Evolutionary conservation across 2,888 invertebrate species (phyloP).

Genomic region (Heliconius aoede): DNA sequence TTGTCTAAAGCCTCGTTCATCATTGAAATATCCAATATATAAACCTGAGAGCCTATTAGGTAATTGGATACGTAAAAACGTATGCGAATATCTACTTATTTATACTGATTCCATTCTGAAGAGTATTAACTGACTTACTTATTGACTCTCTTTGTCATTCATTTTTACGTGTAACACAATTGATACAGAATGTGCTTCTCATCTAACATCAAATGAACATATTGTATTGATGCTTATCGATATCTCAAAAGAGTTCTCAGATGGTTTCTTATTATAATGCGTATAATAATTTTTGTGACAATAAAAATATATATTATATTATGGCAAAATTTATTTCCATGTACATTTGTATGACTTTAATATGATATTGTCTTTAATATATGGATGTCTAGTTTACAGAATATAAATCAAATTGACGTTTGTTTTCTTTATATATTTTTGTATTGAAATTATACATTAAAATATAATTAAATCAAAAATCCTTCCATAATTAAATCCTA

Average conservation of each 20-base stretch:
- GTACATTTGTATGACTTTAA: constrained; percentile 9
- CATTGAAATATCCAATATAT: not conserved
- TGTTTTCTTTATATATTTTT: not conserved
- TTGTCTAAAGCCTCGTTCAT: not conserved
- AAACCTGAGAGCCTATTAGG: not conserved
- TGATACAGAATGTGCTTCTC: constrained; percentile 21
- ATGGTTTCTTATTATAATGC: not conserved
- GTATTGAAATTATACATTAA: not conserved
- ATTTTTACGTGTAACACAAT: constrained; percentile 21
- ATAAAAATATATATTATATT: not conserved
- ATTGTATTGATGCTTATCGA: constrained; percentile 30
- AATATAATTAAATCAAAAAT: not conserved
- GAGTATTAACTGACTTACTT: constrained; percentile 17
- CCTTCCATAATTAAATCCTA: not conserved
- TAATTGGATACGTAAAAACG: constrained; percentile 3
- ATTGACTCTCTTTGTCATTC: constrained; percentile 11
- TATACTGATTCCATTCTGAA: constrained; percentile 9
- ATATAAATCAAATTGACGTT: not conserved
- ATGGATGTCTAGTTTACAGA: not conserved
- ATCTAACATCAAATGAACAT: constrained; percentile 32
- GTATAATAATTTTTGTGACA: not conserved
- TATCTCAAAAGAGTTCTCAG: constrained; percentile 4
- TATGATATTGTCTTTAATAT: not conserved
- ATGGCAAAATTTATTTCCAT: not conserved
- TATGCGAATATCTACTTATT: constrained; percentile 3